Conservation (phyloP, 2,113 vertebrate species). For the Campylorhamphus procurvoides region DNA sequence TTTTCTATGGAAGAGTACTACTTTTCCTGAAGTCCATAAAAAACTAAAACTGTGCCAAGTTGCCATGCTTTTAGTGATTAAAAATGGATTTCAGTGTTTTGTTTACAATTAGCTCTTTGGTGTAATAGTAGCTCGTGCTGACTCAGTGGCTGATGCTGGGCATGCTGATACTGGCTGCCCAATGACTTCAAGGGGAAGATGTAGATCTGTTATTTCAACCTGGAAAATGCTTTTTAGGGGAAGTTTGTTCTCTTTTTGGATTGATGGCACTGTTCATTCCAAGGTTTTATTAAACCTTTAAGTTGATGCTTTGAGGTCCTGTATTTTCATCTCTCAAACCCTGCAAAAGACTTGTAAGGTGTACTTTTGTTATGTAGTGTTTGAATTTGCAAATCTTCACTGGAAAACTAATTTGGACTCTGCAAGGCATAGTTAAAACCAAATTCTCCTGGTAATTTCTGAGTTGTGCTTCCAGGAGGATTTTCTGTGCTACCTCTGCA, state of each 20-base stretch:
- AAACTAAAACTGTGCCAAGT: not conserved
- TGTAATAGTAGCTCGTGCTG: not conserved
- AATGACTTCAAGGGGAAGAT: not conserved
- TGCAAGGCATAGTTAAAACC: not conserved
- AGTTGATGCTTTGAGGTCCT: not conserved
- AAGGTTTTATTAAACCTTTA: not conserved
- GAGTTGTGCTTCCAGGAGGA: not conserved
- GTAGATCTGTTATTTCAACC: not conserved
- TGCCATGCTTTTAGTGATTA: not conserved
- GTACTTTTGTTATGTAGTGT: not conserved
- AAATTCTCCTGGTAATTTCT: not conserved
- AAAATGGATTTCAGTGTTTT: not conserved
- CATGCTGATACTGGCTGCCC: not conserved
- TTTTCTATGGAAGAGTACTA: not conserved
- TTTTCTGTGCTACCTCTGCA: not conserved
- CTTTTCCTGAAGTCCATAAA: not conserved
- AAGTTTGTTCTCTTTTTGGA: not conserved
- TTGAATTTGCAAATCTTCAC: not conserved
- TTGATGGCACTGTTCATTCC: not conserved
- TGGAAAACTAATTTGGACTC: not conserved
- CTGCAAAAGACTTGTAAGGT: not conserved
- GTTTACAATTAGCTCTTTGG: not conserved
- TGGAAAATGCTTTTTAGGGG: not conserved
- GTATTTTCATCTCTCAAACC: not conserved
- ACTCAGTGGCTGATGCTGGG: not conserved